Base-by-base conservation (phyloP, 2,797 vertebrate species). In the Enteromius thamalakanensis region DNA sequence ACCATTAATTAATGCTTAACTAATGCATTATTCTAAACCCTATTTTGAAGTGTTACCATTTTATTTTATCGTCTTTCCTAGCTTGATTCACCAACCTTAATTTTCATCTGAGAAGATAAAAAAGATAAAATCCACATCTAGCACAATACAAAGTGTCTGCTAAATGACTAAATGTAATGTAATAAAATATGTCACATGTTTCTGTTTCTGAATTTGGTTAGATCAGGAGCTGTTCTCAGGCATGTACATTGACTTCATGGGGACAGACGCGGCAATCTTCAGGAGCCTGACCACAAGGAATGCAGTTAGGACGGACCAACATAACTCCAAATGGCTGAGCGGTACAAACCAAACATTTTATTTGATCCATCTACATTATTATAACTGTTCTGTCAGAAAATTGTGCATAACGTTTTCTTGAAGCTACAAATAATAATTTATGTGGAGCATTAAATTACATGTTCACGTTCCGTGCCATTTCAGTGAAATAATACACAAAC, bases 191-290 rank as follows among this genome's bases (percentile, higher is more conserved):
- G 23, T 42, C 65, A 23, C 37, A 8, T 26, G 0, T 55, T 58
- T 62, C 34, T 51, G 17, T 70, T 17, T 77, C 8, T 80, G 12
- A 29, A 15, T 76, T 2, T 78, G 42, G 68, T 0, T 75, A 99
- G 98, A 99, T 90, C 97, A 98, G 92, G 98, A 99, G 89, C 94
- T 99, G 60, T 99, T 99, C 93, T 99, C 98, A 6, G 98, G 97
- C 86, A 97, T 99, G 96, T 99, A 98, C 89, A 99, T 99, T 72
- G 98, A 99, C 94, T 99, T 99, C 93, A 99, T 99, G 98, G 98
- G 98, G 84, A 99, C 97, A 0, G 98, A 99, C 86, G 96, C 97
- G 0, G 98, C 98, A 87, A 98, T 99, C 94, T 99, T 99, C 91
- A 96, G 98, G 90, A 99, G 98, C 89, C 94, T 99, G 88, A 98